A percentile compares a stretch with the other conserved stretches of the same genome.
Evolutionary conservation across 2,888 invertebrate species (phyloP).

Genomic region (Malthinus seriepunctatus): DNA sequence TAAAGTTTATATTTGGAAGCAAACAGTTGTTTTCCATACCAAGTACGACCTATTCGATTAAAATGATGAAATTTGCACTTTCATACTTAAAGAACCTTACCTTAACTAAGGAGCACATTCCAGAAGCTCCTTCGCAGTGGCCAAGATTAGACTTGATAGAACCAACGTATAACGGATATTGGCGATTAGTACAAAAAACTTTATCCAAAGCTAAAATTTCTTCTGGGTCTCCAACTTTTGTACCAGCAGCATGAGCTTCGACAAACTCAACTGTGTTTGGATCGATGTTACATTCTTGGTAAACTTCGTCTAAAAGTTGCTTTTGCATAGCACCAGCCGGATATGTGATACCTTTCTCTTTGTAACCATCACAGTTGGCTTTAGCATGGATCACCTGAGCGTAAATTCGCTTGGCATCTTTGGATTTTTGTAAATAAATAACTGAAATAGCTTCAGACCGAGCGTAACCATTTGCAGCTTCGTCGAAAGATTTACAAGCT

Average conservation of each 20-base stretch:
- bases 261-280: slow-evolving; percentile 75
- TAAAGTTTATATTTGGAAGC: slow-evolving; percentile 85
- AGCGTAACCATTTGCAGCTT: slow-evolving; percentile 78
- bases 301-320: slow-evolving; percentile 65
- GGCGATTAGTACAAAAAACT: slow-evolving; percentile 75
- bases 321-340: slow-evolving; percentile 61
- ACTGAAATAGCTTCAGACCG: slow-evolving; percentile 80
- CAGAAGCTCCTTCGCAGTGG: slow-evolving; percentile 86
- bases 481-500: slow-evolving; percentile 89
- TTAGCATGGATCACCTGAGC: slow-evolving; percentile 50
- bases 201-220: slow-evolving; percentile 83
- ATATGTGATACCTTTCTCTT: slow-evolving; percentile 50
- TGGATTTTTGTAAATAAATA: slow-evolving; percentile 70
- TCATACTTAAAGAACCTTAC: slow-evolving; percentile 46
- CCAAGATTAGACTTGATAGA: slow-evolving; percentile 95
- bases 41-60: slow-evolving; percentile 22
- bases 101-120: slow-evolving; percentile 54
- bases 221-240: slow-evolving; percentile 87
- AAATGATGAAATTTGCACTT: too few species aligned
- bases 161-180: slow-evolving; percentile 79
- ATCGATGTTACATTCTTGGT: slow-evolving; percentile 70
- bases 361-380: slow-evolving; percentile 51
- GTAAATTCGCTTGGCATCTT: slow-evolving; percentile 57
- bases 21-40: slow-evolving; percentile 80
- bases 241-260: slow-evolving; percentile 87